Evolutionary conservation across 2,888 invertebrate species (phyloP).

Genomic region (Enchytraeus crypticus): DNA sequence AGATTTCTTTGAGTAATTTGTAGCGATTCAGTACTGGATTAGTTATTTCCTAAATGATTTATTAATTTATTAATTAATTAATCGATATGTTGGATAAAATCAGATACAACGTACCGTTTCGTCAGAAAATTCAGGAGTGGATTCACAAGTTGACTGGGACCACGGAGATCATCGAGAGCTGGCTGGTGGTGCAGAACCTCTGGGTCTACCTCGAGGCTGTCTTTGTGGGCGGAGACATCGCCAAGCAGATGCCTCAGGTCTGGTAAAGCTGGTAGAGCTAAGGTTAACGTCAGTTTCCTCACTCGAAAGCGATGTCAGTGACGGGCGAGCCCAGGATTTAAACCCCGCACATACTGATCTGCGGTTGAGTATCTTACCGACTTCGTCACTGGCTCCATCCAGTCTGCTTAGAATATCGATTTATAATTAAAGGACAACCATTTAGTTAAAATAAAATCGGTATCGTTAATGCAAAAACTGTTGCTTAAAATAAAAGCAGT

Average conservation of each 20-base stretch:
- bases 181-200: conserved; percentile 95
- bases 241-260: conserved; percentile 76
- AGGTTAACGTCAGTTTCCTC: no score
- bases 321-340: no score
- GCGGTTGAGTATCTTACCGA: no score
- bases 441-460: no score
- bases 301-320: no score
- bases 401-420: not conserved
- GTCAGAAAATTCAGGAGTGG: conserved; percentile 94
- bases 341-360: no score
- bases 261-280: no score
- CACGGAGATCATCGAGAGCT: conserved; percentile 88
- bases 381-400: no score
- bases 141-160: conserved; percentile 86
- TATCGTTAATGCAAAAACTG: not conserved
- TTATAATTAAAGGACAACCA: not conserved
- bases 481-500: not conserved
- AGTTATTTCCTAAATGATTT: not conserved
- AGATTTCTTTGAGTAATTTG: not conserved
- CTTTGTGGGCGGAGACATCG: conserved; percentile 94
- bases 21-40: not conserved
- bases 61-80: not conserved
- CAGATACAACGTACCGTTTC: conserved; percentile 88
- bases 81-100: not conserved
- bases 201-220: conserved; percentile 98